A percentile compares a stretch with the other conserved stretches of the same genome.
Conservation (phyloP, 2,888 invertebrate genomes). For the Trichogramma evanescens region DNA sequence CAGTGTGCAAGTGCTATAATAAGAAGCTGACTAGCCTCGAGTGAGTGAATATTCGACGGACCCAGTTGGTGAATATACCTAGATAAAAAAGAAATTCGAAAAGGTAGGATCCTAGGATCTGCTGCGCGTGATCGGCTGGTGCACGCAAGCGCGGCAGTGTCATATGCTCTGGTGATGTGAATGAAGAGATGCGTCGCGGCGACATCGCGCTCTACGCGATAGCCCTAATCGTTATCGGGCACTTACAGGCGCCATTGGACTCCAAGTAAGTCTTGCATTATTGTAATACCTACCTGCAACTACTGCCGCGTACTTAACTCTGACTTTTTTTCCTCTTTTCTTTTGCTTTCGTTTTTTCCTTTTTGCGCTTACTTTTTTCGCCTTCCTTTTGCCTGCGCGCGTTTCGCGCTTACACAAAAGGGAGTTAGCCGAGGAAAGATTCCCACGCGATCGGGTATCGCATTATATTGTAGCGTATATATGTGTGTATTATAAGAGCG, state of each 20-base stretch:
- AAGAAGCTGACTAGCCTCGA: too few relatives aligned
- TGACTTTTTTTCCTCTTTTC: background rate
- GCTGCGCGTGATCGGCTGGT: constrained; percentile 2
- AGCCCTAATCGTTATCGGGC: constrained; percentile 43
- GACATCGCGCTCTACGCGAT: constrained; percentile 48
- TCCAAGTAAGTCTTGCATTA: constrained; percentile 35
- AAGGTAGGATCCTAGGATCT: background rate
- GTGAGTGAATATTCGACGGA: too few relatives aligned
- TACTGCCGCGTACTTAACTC: background rate
- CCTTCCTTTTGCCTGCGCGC: background rate
- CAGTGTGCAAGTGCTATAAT: too few relatives aligned
- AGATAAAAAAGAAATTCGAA: background rate
- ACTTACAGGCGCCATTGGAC: constrained; percentile 41
- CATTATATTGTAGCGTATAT: too few relatives aligned
- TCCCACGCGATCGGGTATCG: constrained; percentile 1
- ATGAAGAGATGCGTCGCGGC: constrained; percentile 45
- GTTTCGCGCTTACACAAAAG: background rate
- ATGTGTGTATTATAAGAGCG: too few relatives aligned
- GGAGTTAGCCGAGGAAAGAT: background rate
- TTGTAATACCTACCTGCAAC: background rate
- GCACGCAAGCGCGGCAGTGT: background rate
- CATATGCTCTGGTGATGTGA: constrained; percentile 37
- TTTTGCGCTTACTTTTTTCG: background rate
- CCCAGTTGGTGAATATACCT: background rate
- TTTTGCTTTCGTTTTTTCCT: background rate